Evolutionary conservation across 2,888 invertebrate genomes (phyloP), one percentile per base, ranked within the genome.

Genomic region (Chironomus riparius): DNA sequence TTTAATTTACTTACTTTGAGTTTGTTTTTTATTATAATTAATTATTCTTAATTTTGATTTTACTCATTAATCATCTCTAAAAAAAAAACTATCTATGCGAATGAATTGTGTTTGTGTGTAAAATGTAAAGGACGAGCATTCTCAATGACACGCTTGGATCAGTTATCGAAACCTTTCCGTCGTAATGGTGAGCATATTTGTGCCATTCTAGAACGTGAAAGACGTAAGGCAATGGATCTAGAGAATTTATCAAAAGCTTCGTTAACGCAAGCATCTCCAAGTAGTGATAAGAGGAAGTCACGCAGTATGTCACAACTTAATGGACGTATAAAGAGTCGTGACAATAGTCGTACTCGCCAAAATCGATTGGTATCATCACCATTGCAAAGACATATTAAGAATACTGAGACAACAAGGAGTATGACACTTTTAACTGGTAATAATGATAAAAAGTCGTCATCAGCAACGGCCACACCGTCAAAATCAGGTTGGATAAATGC

Each of bases 111-210:
- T 65, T 65, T 65, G 65, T 24, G n/a, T 56, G 15, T 65, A 65
- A 65, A 65, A 13, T 28, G 22, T 48, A 4, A 74, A 91, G 91
- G 91, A 89, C 94, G 95, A 89, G 94, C 95, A 82, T 92, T 92
- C 87, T 94, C 94, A 85, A 94, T 95, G 94, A 92, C 94, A 82
- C 91, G 95, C 81, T 90, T 95, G 87, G 95, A 95, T 89, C 90
- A 91, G 83, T 87, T 92, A 84, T 88, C 92, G 80, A 89, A 89
- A 85, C 92, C 92, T 79, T 87, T 91, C 80, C 86, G 88, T 80
- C 87, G 87, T 76, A 83, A 84, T 80, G 84, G 84, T 76, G 84
- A 84, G 78, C 84, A 84, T 79, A 83, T 84, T 77, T 81, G 83
- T 78, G 82, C 84, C 47, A 81, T 84, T 77, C 79, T 83, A 80